phyloP scores from a whole-genome alignment of 1,140 invertebrate species.

The Popillia japonica region DNA sequence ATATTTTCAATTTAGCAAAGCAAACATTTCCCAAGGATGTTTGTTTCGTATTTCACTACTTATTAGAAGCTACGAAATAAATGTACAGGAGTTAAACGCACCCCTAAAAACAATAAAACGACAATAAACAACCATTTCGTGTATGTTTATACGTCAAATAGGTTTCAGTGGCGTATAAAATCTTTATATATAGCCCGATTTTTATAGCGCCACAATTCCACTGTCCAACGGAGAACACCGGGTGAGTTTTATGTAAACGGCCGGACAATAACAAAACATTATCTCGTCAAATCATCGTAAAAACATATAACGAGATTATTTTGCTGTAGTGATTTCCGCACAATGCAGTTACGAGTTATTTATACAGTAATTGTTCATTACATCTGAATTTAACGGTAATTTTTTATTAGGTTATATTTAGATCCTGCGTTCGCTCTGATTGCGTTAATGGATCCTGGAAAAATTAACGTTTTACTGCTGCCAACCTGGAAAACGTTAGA shows the following conservation, averaged over 20 bases:
- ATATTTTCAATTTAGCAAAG: too few relatives aligned
- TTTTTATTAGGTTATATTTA: background rate
- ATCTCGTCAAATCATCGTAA: background rate
- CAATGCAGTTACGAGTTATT: slow-evolving; percentile 2
- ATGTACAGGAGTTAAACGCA: too few relatives aligned
- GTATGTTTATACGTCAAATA: background rate
- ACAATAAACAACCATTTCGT: background rate
- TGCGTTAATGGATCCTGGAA: too few relatives aligned
- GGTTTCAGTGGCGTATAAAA: slow-evolving; percentile 21
- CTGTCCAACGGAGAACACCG: background rate
- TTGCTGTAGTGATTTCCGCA: background rate
- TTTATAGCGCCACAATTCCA: background rate
- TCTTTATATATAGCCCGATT: slow-evolving; percentile 12
- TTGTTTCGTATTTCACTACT: too few relatives aligned
- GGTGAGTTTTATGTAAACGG: background rate
- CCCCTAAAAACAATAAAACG: background rate
- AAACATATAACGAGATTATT: slow-evolving; percentile 3
- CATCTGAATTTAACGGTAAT: slow-evolving; percentile 4
- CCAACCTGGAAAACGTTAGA: too few relatives aligned
- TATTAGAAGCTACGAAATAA: too few relatives aligned
- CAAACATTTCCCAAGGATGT: too few relatives aligned
- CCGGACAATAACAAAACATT: background rate
- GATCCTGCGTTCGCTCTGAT: background rate
- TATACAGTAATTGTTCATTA: background rate
- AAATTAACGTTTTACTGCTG: too few relatives aligned